These are phyloP conservation scores for Telmatherina bonti DNA, from an alignment of 2,797 vertebrate genomes.

Conservation along the genomic window DNA sequence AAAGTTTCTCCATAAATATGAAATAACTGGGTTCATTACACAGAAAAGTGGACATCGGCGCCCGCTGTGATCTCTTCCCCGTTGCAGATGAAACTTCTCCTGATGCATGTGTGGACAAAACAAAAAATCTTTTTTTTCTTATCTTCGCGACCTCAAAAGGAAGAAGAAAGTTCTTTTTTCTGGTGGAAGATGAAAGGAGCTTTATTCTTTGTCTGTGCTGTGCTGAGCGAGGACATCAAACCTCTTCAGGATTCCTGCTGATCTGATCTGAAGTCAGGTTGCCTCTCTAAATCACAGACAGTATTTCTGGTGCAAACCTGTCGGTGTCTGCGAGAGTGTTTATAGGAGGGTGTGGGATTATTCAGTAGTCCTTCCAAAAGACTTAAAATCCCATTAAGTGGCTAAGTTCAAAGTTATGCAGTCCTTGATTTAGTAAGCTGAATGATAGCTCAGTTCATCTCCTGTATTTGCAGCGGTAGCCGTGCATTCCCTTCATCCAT, in stretches of 20 bases:
- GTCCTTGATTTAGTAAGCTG: constrained; percentile 34
- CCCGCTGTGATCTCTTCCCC: too few species aligned
- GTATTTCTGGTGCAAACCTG: constrained; percentile 24
- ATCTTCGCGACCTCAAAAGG: too few species aligned
- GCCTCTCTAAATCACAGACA: constrained; percentile 41
- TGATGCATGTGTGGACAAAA: too few species aligned
- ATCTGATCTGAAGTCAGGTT: constrained; percentile 54
- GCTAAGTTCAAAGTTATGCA: constrained; percentile 9
- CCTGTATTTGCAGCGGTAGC: constrained; percentile 20
- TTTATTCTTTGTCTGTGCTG: constrained; percentile 55
- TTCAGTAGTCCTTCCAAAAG: constrained; percentile 39
- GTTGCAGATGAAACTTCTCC: too few species aligned
- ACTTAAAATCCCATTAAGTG: constrained; percentile 17
- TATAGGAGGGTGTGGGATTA: constrained; percentile 19
- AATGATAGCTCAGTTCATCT: constrained; percentile 22
- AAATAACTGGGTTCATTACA: too few species aligned
- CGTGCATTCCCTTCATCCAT: constrained; percentile 32
- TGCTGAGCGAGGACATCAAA: constrained; percentile 54
- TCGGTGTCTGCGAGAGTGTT: constrained; percentile 24
- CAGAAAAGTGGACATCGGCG: too few species aligned
- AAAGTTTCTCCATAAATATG: too few species aligned
- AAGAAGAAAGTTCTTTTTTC: too few species aligned
- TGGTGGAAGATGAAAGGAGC: too few species aligned
- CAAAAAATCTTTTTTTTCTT: too few species aligned
- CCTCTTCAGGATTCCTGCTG: constrained; percentile 44